Evolutionary conservation across 2,888 invertebrate species (phyloP).

Genomic region (Calephelis perditalis): DNA sequence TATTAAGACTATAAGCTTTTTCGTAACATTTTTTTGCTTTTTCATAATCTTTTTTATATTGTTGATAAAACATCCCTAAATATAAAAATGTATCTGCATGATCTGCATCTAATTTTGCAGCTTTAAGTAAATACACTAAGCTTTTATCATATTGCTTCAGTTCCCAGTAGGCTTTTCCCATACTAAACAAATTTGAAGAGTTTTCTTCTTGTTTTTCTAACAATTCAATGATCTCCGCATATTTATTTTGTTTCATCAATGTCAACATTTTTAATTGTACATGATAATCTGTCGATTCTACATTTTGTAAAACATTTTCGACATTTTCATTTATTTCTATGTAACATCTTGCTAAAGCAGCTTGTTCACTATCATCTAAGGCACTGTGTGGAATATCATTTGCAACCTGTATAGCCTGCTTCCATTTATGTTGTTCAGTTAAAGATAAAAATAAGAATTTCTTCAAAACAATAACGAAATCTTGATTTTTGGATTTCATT

Average conservation of each 20-base stretch:
- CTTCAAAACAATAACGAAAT: conserved; percentile 43
- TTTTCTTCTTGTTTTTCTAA: conserved; percentile 62
- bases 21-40: conserved; percentile 91
- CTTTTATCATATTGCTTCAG: conserved; percentile 78
- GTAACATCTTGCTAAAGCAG: conserved; percentile 53
- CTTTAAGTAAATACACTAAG: conserved; percentile 81
- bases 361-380: conserved; percentile 45
- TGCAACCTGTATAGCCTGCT: conserved; percentile 60
- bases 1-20: conserved; percentile 87
- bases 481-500: conserved; percentile 48
- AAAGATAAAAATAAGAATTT: conserved; percentile 53
- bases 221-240: conserved; percentile 74
- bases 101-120: conserved; percentile 85
- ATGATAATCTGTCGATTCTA: conserved; percentile 46
- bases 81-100: conserved; percentile 85
- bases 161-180: conserved; percentile 80
- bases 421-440: conserved; percentile 69
- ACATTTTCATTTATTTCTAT: conserved; percentile 51
- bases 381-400: conserved; percentile 44
- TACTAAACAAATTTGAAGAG: conserved; percentile 74
- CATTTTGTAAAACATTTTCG: conserved; percentile 44
- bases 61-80: conserved; percentile 86
- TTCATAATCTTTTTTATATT: conserved; percentile 79
- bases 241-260: conserved; percentile 67
- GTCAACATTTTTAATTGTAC: conserved; percentile 69